Evolutionary conservation across 2,888 invertebrate species (phyloP).

Genomic region (Bombyx huttoni): DNA sequence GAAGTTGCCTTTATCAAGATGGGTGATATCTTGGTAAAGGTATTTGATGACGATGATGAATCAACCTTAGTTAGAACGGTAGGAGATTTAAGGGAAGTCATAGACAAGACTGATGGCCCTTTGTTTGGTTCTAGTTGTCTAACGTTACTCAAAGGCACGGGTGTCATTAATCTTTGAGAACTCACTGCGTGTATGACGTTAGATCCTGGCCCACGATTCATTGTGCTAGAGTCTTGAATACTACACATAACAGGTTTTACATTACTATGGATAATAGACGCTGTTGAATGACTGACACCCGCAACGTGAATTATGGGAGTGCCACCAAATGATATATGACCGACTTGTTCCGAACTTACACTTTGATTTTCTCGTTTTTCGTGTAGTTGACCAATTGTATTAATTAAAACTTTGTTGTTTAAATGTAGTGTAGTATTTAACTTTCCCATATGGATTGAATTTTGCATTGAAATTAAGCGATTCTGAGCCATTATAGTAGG

Average conservation of each 20-base stretch:
- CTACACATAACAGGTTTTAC: slow-evolving; percentile 41
- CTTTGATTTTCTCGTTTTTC: slow-evolving; percentile 46
- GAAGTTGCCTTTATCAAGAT: slow-evolving; percentile 41
- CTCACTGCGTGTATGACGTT: slow-evolving; percentile 55
- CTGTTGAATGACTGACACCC: slow-evolving; percentile 33
- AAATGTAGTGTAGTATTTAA: slow-evolving; percentile 44
- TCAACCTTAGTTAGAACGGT: slow-evolving; percentile 47
- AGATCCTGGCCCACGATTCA: slow-evolving; percentile 36
- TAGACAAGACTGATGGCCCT: slow-evolving; percentile 46
- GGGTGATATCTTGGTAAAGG: slow-evolving; percentile 47
- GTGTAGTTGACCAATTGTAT: slow-evolving; percentile 32
- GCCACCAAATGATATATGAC: slow-evolving; percentile 31
- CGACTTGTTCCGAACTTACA: slow-evolving; percentile 43
- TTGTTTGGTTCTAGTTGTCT: slow-evolving; percentile 48
- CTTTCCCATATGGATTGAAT: slow-evolving; percentile 43
- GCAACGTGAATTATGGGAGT: slow-evolving; percentile 51
- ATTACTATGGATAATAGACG: slow-evolving; percentile 44
- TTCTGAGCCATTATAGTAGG: slow-evolving; percentile 59
- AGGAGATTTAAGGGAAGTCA: slow-evolving; percentile 44
- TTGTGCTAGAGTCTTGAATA: slow-evolving; percentile 34
- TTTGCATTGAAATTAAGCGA: slow-evolving; percentile 58
- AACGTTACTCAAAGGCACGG: slow-evolving; percentile 38
- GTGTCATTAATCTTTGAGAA: slow-evolving; percentile 44
- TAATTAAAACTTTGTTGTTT: slow-evolving; percentile 49
- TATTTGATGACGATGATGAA: slow-evolving; percentile 31